These are phyloP conservation scores for Ischnura elegans DNA, from an alignment of 2,888 invertebrate species.

Conservation along the genomic window DNA sequence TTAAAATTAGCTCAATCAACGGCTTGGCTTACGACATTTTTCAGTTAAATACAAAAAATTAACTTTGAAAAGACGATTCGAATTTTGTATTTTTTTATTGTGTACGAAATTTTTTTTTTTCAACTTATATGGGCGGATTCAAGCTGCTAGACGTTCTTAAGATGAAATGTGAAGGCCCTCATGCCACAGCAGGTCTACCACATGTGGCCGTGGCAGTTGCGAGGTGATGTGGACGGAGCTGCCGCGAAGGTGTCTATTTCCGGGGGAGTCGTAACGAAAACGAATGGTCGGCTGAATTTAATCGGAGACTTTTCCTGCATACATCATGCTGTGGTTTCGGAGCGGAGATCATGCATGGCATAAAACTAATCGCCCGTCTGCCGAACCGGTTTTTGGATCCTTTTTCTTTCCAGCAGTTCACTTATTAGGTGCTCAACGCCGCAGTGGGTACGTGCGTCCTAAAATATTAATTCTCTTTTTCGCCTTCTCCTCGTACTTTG, in stretches of 20 bases:
- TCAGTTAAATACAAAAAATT: too few relatives aligned
- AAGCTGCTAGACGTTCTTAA: too few relatives aligned
- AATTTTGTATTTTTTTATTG: too few relatives aligned
- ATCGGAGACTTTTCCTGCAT: neutral
- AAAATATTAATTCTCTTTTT: slow-evolving; percentile 4
- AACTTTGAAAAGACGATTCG: too few relatives aligned
- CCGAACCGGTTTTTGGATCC: neutral
- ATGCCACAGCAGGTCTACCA: neutral
- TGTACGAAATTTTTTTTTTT: too few relatives aligned
- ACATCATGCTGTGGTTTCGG: neutral
- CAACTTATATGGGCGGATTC: too few relatives aligned
- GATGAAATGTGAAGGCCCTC: too few relatives aligned
- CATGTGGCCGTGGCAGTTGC: neutral
- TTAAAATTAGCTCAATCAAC: too few relatives aligned
- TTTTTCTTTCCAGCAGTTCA: neutral
- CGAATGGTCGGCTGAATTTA: neutral
- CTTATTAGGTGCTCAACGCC: neutral
- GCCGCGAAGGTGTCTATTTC: neutral
- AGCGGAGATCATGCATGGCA: neutral
- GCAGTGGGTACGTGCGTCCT: neutral
- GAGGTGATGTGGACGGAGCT: neutral
- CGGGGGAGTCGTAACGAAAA: neutral
- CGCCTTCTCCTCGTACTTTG: neutral
- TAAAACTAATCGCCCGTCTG: neutral
- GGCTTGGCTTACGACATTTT: too few relatives aligned